These are phyloP conservation scores for Valencia hispanica DNA, from an alignment of 2,797 vertebrate genomes.

Conservation along the genomic window DNA sequence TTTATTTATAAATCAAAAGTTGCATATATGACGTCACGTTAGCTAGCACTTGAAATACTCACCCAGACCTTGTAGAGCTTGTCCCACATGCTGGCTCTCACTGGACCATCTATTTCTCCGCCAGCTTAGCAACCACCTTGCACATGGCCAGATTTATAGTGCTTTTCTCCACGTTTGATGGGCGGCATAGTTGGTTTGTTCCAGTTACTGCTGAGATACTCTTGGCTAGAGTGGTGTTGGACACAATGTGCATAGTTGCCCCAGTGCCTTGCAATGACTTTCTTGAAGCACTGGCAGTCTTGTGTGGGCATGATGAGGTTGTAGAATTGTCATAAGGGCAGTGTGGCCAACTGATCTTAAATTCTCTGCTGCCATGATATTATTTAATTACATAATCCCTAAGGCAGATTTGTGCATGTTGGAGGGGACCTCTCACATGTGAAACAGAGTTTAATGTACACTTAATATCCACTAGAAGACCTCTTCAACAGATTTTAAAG, in stretches of 20 bases:
- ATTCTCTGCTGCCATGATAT: neutral
- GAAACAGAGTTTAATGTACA: neutral
- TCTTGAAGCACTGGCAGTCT: neutral
- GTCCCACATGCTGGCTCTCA: too few species aligned
- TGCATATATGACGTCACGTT: too few species aligned
- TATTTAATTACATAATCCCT: neutral
- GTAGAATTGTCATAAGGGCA: neutral
- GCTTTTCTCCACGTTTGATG: too few species aligned
- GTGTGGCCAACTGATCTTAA: neutral
- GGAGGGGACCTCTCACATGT: neutral
- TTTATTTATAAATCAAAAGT: too few species aligned
- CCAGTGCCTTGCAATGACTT: neutral
- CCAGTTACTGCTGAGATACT: neutral
- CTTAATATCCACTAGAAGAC: neutral
- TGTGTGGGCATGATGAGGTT: neutral
- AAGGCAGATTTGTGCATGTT: neutral
- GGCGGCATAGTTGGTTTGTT: too few species aligned
- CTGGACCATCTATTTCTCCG: too few species aligned
- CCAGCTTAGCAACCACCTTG: too few species aligned
- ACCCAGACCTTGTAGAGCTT: too few species aligned
- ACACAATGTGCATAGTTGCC: neutral
- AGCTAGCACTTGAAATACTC: too few species aligned
- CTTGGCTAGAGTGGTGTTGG: neutral
- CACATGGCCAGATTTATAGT: too few species aligned
- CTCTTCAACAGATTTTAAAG: neutral